Conservation (phyloP, 2,888 invertebrate species). For the Pammene aurita region DNA sequence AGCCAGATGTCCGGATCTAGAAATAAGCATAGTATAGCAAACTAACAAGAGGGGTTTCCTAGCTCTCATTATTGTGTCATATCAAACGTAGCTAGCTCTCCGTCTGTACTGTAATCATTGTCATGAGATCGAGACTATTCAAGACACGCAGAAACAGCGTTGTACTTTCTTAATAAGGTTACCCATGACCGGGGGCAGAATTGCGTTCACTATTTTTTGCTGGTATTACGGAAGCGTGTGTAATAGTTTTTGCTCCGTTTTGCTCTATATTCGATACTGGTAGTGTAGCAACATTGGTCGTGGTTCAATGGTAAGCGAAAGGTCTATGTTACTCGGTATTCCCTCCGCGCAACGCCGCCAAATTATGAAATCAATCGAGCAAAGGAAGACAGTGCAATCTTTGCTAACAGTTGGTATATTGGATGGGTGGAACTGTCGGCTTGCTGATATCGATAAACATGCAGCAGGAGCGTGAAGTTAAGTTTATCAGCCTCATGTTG, state of each 20-base stretch:
- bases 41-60: no score
- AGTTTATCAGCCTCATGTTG: no score
- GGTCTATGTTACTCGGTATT: constrained; percentile 24
- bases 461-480: no score
- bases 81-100: no score
- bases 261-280: constrained; percentile 20
- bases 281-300: constrained; percentile 24
- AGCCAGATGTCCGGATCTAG: no score
- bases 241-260: constrained; percentile 22
- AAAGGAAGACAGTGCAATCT: constrained; percentile 21
- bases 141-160: not conserved
- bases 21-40: no score
- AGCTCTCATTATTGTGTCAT: no score
- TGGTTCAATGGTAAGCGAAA: constrained; percentile 27
- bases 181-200: not conserved
- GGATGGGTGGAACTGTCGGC: not conserved
- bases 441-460: not conserved
- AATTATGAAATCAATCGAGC: constrained; percentile 21
- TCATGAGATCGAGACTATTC: not conserved
- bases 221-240: constrained; percentile 23
- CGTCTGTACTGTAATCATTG: no score
- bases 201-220: constrained; percentile 23
- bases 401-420: constrained; percentile 2
- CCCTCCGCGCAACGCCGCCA: constrained; percentile 18
- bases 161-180: not conserved